Conservation (phyloP, 2,113 vertebrate genomes). For the Mormyrus iriodes region DNA sequence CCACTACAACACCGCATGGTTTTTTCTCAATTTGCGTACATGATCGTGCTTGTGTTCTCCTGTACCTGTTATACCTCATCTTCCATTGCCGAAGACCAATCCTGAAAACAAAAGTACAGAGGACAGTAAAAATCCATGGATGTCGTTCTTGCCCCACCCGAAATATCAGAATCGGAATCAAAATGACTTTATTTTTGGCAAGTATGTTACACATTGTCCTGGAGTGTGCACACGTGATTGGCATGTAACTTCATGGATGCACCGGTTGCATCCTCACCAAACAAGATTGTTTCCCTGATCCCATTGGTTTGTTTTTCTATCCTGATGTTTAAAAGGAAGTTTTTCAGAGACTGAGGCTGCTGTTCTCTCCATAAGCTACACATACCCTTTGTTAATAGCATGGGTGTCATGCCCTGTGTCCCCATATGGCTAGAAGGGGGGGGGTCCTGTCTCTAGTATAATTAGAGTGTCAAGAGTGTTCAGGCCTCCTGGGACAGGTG, state of each 20-base stretch:
- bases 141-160: neutral
- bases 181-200: neutral
- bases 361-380: neutral
- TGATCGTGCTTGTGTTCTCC: neutral
- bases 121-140: neutral
- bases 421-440: neutral
- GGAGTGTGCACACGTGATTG: neutral
- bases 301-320: neutral
- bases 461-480: conserved; percentile 11
- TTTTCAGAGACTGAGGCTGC: neutral
- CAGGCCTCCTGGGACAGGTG: conserved; percentile 18
- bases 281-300: neutral
- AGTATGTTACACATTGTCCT: neutral
- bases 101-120: neutral
- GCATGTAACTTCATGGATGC: neutral
- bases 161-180: neutral
- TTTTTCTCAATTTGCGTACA: neutral
- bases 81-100: neutral
- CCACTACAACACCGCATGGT: neutral
- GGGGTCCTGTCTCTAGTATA: neutral
- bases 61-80: neutral
- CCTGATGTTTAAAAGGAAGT: neutral
- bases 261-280: neutral
- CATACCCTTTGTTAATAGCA: neutral
- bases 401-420: neutral